Percentiles rank a stretch among this genome's conserved stretches.
Evolutionary conservation across 2,888 invertebrate genomes (phyloP).

Genomic region (Monochamus alternatus): DNA sequence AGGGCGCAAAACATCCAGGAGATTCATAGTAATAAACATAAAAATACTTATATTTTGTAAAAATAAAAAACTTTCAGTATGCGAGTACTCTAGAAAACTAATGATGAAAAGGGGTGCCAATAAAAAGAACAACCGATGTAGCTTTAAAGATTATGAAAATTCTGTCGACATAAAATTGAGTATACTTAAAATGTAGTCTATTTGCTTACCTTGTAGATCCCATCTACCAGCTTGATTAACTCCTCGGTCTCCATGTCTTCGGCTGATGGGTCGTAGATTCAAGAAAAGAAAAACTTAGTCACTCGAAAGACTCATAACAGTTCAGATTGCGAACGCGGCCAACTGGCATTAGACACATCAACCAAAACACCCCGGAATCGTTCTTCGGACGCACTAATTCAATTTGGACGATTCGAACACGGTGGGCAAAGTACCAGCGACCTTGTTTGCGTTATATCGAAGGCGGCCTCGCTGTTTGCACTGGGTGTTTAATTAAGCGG

Average conservation of each 20-base stretch:
- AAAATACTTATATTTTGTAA: no score
- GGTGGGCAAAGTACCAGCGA: conserved; percentile 28
- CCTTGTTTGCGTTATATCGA: conserved; percentile 33
- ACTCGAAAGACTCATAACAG: conserved; percentile 43
- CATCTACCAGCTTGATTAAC: conserved; percentile 91
- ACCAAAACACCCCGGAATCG: conserved; percentile 23
- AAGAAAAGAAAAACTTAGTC: conserved; percentile 9
- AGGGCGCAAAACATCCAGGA: no score
- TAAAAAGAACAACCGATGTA: no score
- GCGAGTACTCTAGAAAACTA: no score
- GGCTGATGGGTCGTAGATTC: neutral
- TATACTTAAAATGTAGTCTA: neutral
- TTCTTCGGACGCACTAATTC: conserved; percentile 32
- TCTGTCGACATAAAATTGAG: no score
- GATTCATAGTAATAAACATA: no score
- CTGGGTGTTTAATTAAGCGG: conserved; percentile 47
- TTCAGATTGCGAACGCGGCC: conserved; percentile 31
- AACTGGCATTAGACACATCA: conserved; percentile 34
- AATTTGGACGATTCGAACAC: conserved; percentile 30
- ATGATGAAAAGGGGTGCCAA: no score
- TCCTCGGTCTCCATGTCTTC: conserved; percentile 86
- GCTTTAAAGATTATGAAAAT: no score
- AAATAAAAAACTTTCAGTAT: no score
- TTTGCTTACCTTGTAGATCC: conserved; percentile 87
- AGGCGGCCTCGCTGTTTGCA: conserved; percentile 26